Base-by-base conservation (phyloP, 2,113 vertebrate species). In the Neolamprologus caudopunctatus region DNA sequence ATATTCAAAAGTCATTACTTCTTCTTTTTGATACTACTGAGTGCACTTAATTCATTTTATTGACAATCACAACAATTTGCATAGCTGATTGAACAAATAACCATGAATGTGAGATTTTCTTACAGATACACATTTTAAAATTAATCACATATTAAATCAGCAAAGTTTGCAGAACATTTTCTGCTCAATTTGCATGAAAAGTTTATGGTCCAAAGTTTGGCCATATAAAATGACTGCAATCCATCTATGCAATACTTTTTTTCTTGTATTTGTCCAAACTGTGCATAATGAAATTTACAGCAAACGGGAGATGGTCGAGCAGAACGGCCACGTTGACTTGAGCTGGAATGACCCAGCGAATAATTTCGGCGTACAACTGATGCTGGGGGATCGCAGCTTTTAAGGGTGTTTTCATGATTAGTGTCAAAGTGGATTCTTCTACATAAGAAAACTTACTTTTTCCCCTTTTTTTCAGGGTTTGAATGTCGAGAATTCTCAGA, bases 401-500 rank as follows among this genome's bases (percentile, higher is more conserved):
- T 45, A 73, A 73, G 13, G 40, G 1, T 3, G 21, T 45, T 71
- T 73, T 26, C 0, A 0, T 81, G 3, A 80, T 57, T 57, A 26
- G 4, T 26, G 24, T 40, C n/a, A 45, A 42, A 42, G 2, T 26
- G 13, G 68, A 73, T 17, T 73, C 40, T 17, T 35, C 24, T 47
- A 16, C 6, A 28, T 6, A 10, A 3, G 4, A 11, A 75, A 75
- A 19, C 68, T 11, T 1, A 75, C 21, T 17, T 45, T 73, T 11
- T 0, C 9, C 24, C 35, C 6, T 9, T 16, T 26, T 45, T 71
- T 81, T 66, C 13, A 99, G 98, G 97, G 9, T 98, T 98, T 86
- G 96, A 94, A 73, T 98, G 98, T 80, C 96, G 97, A 89, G 97
- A 97, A 73, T 99, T 98, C 91, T 96, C 95, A 54, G 96, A 97